Conservation (phyloP, 2,797 vertebrate genomes). For the Galaxias olidus region DNA sequence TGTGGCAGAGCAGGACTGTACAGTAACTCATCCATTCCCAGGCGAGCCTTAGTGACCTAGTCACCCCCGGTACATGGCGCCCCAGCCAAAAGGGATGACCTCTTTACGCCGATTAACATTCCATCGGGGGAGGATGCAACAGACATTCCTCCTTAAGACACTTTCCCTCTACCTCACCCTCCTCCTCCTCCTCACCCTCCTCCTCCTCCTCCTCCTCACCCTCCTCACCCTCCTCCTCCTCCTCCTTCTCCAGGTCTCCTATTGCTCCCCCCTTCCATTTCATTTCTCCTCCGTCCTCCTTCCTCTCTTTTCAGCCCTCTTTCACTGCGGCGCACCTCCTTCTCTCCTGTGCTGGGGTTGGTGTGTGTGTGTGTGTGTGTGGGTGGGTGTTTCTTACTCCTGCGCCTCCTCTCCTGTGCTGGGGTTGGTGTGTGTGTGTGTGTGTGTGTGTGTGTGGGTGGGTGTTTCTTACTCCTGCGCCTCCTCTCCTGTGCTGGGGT, state of each 20-base stretch:
- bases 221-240: constrained; percentile 4
- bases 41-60: constrained; percentile 59
- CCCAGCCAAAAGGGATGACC: constrained; percentile 56
- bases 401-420: too few relatives aligned
- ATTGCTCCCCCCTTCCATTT: constrained; percentile 5
- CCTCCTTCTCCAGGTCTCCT: constrained; percentile 25
- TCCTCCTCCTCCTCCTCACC: constrained; percentile 13
- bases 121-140: constrained; percentile 39
- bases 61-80: too few relatives aligned
- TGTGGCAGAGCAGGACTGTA: too few relatives aligned
- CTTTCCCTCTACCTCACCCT: constrained; percentile 1
- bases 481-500: constrained; percentile 22
- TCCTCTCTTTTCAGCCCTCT: too few relatives aligned
- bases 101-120: constrained; percentile 71
- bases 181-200: not conserved
- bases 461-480: too few relatives aligned
- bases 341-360: constrained; percentile 25
- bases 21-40: too few relatives aligned
- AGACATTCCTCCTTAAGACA: constrained; percentile 16
- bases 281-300: constrained; percentile 19
- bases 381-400: not conserved
- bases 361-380: constrained; percentile 24
- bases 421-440: too few relatives aligned
- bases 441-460: constrained; percentile 23
- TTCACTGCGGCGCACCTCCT: not conserved